Base-by-base conservation (phyloP, 2,888 invertebrate genomes). In the Ichneumoninae sp. region DNA sequence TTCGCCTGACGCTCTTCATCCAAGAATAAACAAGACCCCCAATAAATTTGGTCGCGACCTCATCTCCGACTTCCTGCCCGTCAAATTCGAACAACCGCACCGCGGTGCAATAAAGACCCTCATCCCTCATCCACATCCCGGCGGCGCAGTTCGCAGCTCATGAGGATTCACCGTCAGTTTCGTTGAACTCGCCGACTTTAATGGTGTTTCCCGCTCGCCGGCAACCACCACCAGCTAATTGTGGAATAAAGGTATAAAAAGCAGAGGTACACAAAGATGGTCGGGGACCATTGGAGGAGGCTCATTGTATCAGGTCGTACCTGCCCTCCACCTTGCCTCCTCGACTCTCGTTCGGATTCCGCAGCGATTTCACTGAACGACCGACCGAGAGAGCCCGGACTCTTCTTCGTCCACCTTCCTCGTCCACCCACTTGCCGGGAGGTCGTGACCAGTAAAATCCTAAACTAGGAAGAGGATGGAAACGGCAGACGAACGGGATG, bases 201-300 rank as follows among this genome's bases (percentile, higher is more conserved):
- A 62, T 33, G 10, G 6, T 33, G 62, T 44, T 62, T 74, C 33
- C 30, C 47, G 19, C 60, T 62, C 60, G 26, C 33, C 65, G 65
- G 47, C 65, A 30, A 19, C 44, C 62, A 16, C 74, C 33, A 54
- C 70, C 54, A 82, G 71, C 80, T 87, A 87, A 85, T 86, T 82
- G 86, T 85, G 65, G 80, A 85, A 85, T 80, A 83, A 85, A 83
- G 80, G 83, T 82, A 80, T 82, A 83, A 82, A 85, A 86, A 77
- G 72, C 60, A 33, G 40, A 60, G 30, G 50, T 54, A 54, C 52
- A 72, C 50, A 75, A 57, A 47, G 40, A 84, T 70, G 71, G 57
- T 44, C 19, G 26, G 40, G 40, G 65, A 72, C 70, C 78, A 65
- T 70, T 54, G 69, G 40, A 22, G 26, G 26, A 26, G 26, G 30